phyloP scores from a whole-genome alignment of 2,888 invertebrate genomes.

The Nysson spinosus region DNA sequence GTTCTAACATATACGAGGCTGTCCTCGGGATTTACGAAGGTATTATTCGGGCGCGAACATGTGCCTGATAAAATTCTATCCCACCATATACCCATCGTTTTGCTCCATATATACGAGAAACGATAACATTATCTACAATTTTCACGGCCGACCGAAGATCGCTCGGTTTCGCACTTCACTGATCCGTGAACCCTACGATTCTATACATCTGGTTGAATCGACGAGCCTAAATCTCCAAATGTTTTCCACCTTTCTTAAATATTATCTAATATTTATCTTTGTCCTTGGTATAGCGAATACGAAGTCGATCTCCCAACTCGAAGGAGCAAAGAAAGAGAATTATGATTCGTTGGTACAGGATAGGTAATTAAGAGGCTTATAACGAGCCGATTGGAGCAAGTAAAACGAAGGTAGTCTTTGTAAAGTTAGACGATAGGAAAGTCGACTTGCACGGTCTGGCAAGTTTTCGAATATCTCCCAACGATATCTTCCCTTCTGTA shows the following conservation, averaged over 20 bases:
- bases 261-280: no score
- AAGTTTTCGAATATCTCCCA: slow-evolving; percentile 39
- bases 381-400: no score
- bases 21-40: slow-evolving; percentile 47
- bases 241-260: no score
- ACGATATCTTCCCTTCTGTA: no score
- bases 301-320: no score
- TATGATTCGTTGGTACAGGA: no score
- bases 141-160: slow-evolving; percentile 41
- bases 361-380: no score
- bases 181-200: slow-evolving; percentile 40
- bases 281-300: no score
- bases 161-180: slow-evolving; percentile 34
- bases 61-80: slow-evolving; percentile 42
- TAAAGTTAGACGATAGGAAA: slow-evolving; percentile 15
- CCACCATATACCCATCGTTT: slow-evolving; percentile 24
- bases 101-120: neutral
- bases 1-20: slow-evolving; percentile 18
- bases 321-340: no score
- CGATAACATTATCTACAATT: slow-evolving; percentile 48
- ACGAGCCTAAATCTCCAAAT: no score
- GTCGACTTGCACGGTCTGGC: slow-evolving; percentile 33
- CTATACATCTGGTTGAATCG: no score
- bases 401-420: no score
- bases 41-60: slow-evolving; percentile 43